Evolutionary conservation across 1,140 invertebrate species (phyloP).

Genomic region (Chionoecetes opilio): DNA sequence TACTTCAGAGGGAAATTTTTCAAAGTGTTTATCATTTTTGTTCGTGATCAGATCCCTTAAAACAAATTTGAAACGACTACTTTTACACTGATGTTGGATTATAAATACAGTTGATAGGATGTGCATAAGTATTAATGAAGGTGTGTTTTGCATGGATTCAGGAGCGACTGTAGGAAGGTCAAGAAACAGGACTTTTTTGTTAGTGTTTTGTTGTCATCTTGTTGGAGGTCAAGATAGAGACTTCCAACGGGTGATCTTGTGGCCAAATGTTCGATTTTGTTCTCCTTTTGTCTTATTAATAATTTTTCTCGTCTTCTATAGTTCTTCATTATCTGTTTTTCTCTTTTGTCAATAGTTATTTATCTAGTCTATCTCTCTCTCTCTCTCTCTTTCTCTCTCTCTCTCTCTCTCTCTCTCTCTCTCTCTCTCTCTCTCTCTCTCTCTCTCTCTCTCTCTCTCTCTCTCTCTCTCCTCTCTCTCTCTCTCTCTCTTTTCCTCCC

Average conservation of each 20-base stretch:
- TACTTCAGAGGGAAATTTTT: no score
- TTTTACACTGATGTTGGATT: no score
- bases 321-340: not conserved
- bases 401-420: not conserved
- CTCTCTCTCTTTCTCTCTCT: no score
- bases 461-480: no score
- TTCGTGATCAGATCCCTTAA: no score
- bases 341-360: not conserved
- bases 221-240: no score
- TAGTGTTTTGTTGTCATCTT: not conserved
- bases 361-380: not conserved
- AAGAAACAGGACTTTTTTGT: not conserved
- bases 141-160: not conserved
- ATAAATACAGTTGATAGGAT: no score
- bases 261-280: not conserved
- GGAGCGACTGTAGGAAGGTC: not conserved
- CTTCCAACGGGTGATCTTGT: not conserved
- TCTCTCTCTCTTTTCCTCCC: no score
- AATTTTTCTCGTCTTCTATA: no score
- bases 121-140: no score
- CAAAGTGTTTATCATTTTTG: no score
- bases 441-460: not conserved
- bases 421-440: conserved; percentile 22
- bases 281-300: not conserved
- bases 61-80: no score